A percentile compares a stretch with the other conserved stretches of the same genome.
These are phyloP conservation scores for Pygathrix nemaeus DNA, from an alignment of 2,113 vertebrate genomes.

Conservation along the genomic window DNA sequence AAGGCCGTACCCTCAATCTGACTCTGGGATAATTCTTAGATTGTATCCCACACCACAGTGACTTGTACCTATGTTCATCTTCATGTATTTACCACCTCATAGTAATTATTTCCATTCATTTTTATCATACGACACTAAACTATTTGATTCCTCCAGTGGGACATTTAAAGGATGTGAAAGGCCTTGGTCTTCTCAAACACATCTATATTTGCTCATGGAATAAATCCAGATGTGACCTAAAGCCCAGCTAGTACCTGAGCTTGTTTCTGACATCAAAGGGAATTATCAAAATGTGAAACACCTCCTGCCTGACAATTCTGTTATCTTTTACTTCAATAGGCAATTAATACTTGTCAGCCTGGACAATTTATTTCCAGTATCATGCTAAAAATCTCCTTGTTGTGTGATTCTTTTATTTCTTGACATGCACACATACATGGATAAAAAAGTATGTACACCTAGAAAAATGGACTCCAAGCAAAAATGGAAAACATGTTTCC, in stretches of 20 bases:
- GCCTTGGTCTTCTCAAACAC: not conserved
- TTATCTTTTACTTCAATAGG: not conserved
- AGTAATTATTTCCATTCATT: slow-evolving; percentile 26
- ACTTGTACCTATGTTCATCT: not conserved
- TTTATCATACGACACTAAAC: slow-evolving; percentile 11
- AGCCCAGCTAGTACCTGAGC: not conserved
- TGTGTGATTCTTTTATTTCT: slow-evolving; percentile 54
- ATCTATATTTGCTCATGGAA: not conserved
- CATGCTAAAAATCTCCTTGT: slow-evolving; percentile 30
- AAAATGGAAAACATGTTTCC: slow-evolving; percentile 52
- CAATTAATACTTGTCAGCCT: slow-evolving; percentile 5
- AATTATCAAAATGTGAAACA: slow-evolving; percentile 44
- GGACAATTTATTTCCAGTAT: slow-evolving; percentile 35
- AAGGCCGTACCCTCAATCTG: not conserved
- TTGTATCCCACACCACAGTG: not conserved
- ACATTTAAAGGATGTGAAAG: slow-evolving; percentile 27
- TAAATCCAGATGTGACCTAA: not conserved
- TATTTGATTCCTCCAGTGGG: not conserved
- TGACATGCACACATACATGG: not conserved
- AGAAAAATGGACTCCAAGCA: slow-evolving; percentile 59
- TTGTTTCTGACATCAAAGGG: not conserved
- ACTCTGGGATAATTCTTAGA: not conserved
- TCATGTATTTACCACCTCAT: not conserved
- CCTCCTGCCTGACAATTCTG: not conserved
- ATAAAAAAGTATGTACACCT: slow-evolving; percentile 56